Evolutionary conservation across 2,797 vertebrate genomes (phyloP).

Genomic region (Enoplosus armatus): DNA sequence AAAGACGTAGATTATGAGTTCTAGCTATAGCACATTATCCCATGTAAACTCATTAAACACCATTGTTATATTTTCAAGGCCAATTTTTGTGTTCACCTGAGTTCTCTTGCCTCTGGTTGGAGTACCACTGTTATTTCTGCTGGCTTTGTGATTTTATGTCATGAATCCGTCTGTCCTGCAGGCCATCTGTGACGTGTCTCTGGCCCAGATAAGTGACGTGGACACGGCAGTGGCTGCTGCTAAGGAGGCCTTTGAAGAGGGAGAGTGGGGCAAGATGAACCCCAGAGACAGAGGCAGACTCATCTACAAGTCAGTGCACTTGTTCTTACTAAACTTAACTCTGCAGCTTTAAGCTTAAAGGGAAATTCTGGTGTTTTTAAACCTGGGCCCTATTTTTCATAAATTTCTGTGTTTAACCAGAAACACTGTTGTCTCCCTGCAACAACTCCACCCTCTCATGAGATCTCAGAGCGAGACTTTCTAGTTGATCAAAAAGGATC

Average conservation of each 20-base stretch:
- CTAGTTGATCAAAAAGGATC: no score
- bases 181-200: slow-evolving; percentile 91
- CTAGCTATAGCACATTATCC: not conserved
- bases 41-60: not conserved
- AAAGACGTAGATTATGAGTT: not conserved
- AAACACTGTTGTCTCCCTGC: no score
- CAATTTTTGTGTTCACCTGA: no score
- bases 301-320: slow-evolving; percentile 86
- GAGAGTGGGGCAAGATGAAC: slow-evolving; percentile 92
- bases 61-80: not conserved
- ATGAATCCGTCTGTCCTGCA: slow-evolving; percentile 56
- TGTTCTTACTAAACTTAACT: not conserved
- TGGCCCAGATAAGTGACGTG: slow-evolving; percentile 89
- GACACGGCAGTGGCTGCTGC: slow-evolving; percentile 90
- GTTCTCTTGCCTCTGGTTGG: not conserved
- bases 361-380: no score
- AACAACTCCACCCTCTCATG: no score
- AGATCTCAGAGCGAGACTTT: no score
- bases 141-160: not conserved
- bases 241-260: slow-evolving; percentile 91
- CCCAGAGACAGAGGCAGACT: slow-evolving; percentile 89
- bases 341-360: not conserved
- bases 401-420: no score
- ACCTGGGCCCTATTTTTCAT: no score
- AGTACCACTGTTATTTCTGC: not conserved